Base-by-base conservation (phyloP, 1,140 invertebrate species). In the Drosophila mojavensis region DNA sequence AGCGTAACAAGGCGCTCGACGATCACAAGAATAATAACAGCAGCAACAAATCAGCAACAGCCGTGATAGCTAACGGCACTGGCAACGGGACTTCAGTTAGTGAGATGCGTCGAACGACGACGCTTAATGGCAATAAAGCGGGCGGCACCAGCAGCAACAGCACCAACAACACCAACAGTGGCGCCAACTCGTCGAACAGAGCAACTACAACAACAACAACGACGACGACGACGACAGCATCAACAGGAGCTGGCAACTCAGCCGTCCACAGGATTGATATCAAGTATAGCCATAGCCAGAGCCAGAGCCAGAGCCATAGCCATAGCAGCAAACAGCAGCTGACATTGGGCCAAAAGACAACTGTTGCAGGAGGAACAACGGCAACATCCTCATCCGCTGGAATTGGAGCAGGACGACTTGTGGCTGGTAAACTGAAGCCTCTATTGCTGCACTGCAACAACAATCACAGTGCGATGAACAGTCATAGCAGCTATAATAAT, bases 41-140 rank as follows among this genome's bases (percentile, higher is more conserved):
- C 20, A 53, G 9, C 33, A 75, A 65, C 39, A 30, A 15, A 43
- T 36, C 45, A 53, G 33, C 50, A 45, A 15, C 59, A 53, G 20
- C 56, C 28, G 36, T 30, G 10, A 9, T 54, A 47, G 13, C 41
- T 10, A 47, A 26, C 36, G 58, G 33, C 17, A 28, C 20, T 54
- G 36, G 33, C 45, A 50, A 30, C 6, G 39, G 48, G 10, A 41
- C 47, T 20, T 4, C 33, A 65, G 33, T 81, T 43, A 72, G 64
- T 84, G 85, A 89, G 64, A 90, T 91, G 90, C 80, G 82, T 75
- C 86, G 90, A 36, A 66, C 71, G 68, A 68, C 77, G 61, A 64
- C 82, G 67, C 54, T 83, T 60, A 91, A 90, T 90, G 90, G 85
- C 70, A 90, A 81, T 72, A 80, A 83, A 62, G 43, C 63, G 61